Evolutionary conservation across 2,113 vertebrate species (phyloP).

Genomic region (Chiloscyllium plagiosum): DNA sequence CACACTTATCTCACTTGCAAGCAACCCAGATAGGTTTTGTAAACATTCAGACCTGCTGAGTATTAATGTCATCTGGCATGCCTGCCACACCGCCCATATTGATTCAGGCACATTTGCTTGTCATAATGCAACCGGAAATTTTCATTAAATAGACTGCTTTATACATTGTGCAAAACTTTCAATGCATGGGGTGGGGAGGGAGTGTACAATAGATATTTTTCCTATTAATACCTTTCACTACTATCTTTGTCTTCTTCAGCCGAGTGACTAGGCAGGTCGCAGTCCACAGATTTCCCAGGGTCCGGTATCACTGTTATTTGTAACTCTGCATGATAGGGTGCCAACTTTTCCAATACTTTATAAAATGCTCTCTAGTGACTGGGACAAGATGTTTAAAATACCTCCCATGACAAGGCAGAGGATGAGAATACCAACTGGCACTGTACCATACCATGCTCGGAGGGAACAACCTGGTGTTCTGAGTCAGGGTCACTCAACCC

Average conservation of each 20-base stretch:
- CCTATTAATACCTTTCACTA: neutral
- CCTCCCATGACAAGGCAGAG: neutral
- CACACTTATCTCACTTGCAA: neutral
- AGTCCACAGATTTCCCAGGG: neutral
- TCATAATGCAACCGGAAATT: neutral
- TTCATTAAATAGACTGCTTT: neutral
- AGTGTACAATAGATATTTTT: neutral
- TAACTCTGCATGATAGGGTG: neutral
- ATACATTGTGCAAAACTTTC: neutral
- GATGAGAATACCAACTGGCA: neutral
- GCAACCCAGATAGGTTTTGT: slow-evolving; percentile 4
- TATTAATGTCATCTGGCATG: neutral
- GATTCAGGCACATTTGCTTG: neutral
- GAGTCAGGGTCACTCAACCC: too few species aligned
- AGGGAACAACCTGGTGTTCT: neutral
- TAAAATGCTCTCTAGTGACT: neutral
- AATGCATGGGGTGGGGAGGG: neutral
- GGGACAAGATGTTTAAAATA: neutral
- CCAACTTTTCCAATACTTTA: neutral
- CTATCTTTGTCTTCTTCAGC: neutral
- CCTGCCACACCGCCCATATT: neutral
- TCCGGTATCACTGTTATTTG: neutral
- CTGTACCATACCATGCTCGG: neutral
- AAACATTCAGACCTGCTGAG: neutral
- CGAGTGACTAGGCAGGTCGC: neutral